phyloP scores from a whole-genome alignment of 2,113 vertebrate genomes.

The Thryonomys swinderianus region DNA sequence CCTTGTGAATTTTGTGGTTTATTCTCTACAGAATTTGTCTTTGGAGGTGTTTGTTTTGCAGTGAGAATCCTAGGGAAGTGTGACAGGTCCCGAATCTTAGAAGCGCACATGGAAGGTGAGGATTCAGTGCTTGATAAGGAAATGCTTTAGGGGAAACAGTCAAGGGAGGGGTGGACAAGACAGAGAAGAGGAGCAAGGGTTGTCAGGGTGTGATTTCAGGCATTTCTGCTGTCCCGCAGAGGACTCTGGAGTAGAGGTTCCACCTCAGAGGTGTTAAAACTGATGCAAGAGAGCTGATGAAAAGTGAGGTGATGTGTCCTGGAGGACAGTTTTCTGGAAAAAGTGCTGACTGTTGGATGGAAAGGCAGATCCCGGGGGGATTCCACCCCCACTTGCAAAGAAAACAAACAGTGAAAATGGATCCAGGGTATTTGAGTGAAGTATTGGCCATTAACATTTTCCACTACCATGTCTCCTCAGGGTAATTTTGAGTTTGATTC shows the following conservation, averaged over 20 bases:
- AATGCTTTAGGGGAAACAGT: neutral
- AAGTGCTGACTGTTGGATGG: neutral
- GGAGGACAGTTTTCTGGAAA: neutral
- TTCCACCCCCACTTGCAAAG: neutral
- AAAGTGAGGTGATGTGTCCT: neutral
- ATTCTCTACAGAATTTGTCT: neutral
- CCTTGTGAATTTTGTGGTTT: slow-evolving; percentile 7
- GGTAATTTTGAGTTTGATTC: neutral
- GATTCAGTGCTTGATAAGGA: neutral
- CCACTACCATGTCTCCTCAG: neutral
- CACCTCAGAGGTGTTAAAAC: neutral
- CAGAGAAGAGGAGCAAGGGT: neutral
- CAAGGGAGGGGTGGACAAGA: too few species aligned
- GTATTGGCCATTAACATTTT: neutral
- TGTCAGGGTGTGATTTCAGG: neutral
- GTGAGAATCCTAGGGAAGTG: neutral
- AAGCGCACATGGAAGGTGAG: neutral
- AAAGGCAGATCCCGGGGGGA: neutral
- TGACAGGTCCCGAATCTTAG: neutral
- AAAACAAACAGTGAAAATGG: neutral
- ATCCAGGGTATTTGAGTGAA: neutral
- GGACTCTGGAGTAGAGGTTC: neutral
- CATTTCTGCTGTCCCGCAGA: neutral
- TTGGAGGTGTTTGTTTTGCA: slow-evolving; percentile 31
- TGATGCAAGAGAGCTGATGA: neutral